A percentile compares a stretch with the other conserved stretches of the same genome.
Evolutionary conservation across 2,888 invertebrate species (phyloP).

Genomic region (Adelognathus sp.): DNA sequence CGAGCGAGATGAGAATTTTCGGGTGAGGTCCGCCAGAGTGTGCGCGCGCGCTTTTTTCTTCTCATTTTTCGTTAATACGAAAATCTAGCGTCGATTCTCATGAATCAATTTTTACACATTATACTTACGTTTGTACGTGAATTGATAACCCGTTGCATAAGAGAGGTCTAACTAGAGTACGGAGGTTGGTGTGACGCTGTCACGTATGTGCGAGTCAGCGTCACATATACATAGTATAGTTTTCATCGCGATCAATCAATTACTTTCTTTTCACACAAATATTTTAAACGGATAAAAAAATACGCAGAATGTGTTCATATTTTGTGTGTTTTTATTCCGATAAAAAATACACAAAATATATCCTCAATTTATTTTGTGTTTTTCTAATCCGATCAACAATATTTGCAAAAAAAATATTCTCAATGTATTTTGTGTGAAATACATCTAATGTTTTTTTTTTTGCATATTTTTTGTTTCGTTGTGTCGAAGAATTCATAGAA

Average conservation of each 20-base stretch:
- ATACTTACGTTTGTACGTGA: slow-evolving; percentile 27
- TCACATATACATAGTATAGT: slow-evolving; percentile 9
- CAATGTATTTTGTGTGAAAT: no score
- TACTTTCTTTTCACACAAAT: slow-evolving; percentile 7
- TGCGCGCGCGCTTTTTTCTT: neutral
- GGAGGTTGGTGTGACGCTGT: slow-evolving; percentile 19
- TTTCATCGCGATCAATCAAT: slow-evolving; percentile 24
- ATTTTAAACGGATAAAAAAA: no score
- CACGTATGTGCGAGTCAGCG: slow-evolving; percentile 16
- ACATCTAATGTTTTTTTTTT: no score
- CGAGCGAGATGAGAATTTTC: slow-evolving; percentile 5
- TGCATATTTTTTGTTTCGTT: no score
- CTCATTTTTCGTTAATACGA: neutral
- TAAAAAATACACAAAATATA: no score
- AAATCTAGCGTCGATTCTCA: neutral
- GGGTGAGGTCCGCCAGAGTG: slow-evolving; percentile 15
- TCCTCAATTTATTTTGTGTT: no score
- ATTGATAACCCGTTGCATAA: slow-evolving; percentile 42
- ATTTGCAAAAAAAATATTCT: no score
- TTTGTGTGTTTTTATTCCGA: no score
- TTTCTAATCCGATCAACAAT: no score
- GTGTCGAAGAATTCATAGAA: slow-evolving; percentile 7
- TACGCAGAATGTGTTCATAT: no score
- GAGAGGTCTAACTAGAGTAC: slow-evolving; percentile 51
- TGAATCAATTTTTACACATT: slow-evolving; percentile 24